phyloP scores from a whole-genome alignment of 2,797 vertebrate species.

The Natrix natrix region DNA sequence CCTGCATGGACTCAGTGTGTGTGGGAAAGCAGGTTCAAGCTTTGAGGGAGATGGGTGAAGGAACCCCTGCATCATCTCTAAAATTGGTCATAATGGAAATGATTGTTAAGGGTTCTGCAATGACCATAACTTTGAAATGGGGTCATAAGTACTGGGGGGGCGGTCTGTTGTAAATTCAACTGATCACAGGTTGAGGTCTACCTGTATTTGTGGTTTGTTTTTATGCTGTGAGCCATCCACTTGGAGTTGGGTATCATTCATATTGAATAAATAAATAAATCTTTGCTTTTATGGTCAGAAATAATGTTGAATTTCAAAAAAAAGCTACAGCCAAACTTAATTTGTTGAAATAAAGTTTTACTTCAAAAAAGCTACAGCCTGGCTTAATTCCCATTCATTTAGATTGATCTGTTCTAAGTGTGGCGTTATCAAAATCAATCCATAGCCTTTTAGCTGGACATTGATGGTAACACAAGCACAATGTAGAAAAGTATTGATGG shows the following conservation, averaged over 20 bases:
- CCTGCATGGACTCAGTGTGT: neutral
- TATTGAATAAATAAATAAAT: neutral
- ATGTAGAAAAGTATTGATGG: neutral
- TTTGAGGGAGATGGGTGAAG: neutral
- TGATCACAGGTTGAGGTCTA: neutral
- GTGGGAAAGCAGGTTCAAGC: neutral
- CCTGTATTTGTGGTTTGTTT: neutral
- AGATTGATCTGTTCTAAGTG: neutral
- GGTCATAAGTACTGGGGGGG: neutral
- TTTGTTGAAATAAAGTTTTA: neutral
- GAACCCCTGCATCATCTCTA: neutral
- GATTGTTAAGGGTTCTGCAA: neutral
- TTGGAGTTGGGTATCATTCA: neutral
- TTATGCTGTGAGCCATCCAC: neutral
- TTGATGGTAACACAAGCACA: neutral
- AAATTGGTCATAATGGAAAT: neutral
- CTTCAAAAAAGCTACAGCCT: neutral
- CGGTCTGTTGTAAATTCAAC: neutral
- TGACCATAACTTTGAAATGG: neutral
- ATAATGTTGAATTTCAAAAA: conserved; percentile 54
- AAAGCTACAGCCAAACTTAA: conserved; percentile 11
- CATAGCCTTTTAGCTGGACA: neutral
- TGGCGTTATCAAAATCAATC: neutral
- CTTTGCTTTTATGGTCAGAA: conserved; percentile 40
- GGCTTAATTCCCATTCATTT: neutral